These are phyloP conservation scores for Podocnemis expansa DNA, from an alignment of 2,113 vertebrate genomes.

Conservation along the genomic window DNA sequence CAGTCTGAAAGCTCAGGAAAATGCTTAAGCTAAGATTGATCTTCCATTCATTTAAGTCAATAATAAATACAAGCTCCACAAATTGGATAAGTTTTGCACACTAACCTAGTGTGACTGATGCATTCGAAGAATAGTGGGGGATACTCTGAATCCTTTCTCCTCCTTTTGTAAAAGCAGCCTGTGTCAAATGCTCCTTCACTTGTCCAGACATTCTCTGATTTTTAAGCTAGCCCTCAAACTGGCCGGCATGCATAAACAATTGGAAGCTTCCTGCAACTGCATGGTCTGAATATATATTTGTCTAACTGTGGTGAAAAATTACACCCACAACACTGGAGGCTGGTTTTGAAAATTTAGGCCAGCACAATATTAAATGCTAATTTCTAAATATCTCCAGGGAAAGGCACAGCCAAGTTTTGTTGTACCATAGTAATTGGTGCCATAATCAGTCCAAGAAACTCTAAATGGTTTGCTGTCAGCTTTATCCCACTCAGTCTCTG, in stretches of 20 bases:
- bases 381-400: constrained; percentile 37
- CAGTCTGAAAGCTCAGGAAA: background rate
- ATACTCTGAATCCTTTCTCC: background rate
- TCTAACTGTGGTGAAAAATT: background rate
- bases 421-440: constrained; percentile 56
- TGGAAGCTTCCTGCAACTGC: background rate
- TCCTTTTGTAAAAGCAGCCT: background rate
- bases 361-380: background rate
- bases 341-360: constrained; percentile 40
- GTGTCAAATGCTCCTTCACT: background rate
- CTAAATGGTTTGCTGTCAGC: constrained; percentile 46
- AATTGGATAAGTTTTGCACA: background rate
- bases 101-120: too few relatives aligned
- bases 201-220: background rate
- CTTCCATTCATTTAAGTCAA: too few relatives aligned
- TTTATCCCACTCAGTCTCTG: constrained; percentile 11
- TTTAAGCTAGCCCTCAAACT: background rate
- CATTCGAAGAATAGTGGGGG: too few relatives aligned
- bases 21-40: background rate
- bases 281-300: background rate
- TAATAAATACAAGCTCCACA: background rate
- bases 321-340: background rate
- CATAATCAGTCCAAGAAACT: constrained; percentile 6
- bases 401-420: constrained; percentile 1
- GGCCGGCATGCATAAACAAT: background rate